Conservation (phyloP, 2,888 invertebrate species). For the Gasteruption jaculator region DNA sequence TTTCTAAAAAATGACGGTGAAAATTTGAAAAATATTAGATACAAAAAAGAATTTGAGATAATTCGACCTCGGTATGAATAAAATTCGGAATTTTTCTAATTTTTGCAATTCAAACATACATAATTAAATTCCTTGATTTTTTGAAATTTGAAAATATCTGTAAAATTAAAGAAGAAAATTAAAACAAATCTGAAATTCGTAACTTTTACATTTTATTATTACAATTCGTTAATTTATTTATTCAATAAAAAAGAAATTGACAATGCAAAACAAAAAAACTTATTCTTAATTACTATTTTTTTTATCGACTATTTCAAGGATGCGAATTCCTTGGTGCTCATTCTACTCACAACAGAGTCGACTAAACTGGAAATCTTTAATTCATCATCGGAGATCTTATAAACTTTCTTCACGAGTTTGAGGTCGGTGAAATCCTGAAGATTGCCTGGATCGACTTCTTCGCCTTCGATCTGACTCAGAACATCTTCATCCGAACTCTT, state of each 20-base stretch:
- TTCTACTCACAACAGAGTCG: conserved; percentile 64
- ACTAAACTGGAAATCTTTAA: conserved; percentile 50
- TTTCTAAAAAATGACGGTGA: no score
- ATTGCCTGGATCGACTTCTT: conserved; percentile 52
- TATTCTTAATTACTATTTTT: conserved; percentile 3
- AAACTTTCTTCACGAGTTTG: conserved; percentile 56
- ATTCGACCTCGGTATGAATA: no score
- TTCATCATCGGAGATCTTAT: conserved; percentile 59
- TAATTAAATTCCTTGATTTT: no score
- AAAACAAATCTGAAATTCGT: conserved; percentile 14
- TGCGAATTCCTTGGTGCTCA: conserved; percentile 63
- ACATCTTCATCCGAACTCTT: conserved; percentile 41
- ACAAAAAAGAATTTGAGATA: no score
- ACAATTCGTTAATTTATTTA: conserved; percentile 4
- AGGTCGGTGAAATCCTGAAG: conserved; percentile 54
- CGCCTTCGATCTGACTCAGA: conserved; percentile 56
- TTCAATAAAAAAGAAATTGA: not conserved
- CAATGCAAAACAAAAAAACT: conserved; percentile 1
- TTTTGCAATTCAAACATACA: no score
- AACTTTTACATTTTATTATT: no score
- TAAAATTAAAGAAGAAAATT: conserved; percentile 21
- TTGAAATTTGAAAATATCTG: no score
- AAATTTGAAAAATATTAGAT: no score
- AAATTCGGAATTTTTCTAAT: no score
- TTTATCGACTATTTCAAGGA: conserved; percentile 37